Percentiles rank a stretch among this genome's conserved stretches.
Evolutionary conservation across 2,113 vertebrate genomes (phyloP).

Genomic region (Halcyon senegalensis): DNA sequence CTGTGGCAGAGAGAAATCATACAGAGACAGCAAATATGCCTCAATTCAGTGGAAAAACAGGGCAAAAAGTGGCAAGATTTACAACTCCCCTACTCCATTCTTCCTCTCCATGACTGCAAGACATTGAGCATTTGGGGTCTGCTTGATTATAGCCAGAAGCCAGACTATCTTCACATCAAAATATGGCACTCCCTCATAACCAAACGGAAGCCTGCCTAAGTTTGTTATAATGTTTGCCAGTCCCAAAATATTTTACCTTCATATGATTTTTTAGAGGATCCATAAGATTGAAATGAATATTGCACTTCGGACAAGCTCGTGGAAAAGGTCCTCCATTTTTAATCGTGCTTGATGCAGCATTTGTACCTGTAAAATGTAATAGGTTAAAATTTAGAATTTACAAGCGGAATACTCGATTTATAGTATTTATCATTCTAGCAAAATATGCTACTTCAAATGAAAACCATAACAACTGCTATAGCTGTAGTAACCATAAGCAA

Average conservation of each 20-base stretch:
- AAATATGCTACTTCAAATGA: background rate
- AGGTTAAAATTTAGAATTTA: slow-evolving; percentile 12
- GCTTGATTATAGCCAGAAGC: background rate
- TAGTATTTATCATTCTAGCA: background rate
- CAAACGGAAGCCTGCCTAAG: background rate
- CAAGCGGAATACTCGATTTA: background rate
- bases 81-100: background rate
- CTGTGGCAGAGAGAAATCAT: background rate
- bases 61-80: background rate
- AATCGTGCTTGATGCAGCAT: slow-evolving; percentile 54
- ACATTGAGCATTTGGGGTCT: background rate
- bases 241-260: slow-evolving; percentile 76
- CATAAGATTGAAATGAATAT: slow-evolving; percentile 86
- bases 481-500: background rate
- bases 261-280: slow-evolving; percentile 88
- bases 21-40: background rate
- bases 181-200: background rate
- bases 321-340: slow-evolving; percentile 86
- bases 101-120: background rate
- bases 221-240: background rate
- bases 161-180: background rate
- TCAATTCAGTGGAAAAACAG: background rate
- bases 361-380: slow-evolving; percentile 66
- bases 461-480: background rate
- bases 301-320: slow-evolving; percentile 90